Percentiles rank a stretch among this genome's conserved stretches.
Conservation (phyloP, 2,888 invertebrate species). For the Ametastegia equiseti region DNA sequence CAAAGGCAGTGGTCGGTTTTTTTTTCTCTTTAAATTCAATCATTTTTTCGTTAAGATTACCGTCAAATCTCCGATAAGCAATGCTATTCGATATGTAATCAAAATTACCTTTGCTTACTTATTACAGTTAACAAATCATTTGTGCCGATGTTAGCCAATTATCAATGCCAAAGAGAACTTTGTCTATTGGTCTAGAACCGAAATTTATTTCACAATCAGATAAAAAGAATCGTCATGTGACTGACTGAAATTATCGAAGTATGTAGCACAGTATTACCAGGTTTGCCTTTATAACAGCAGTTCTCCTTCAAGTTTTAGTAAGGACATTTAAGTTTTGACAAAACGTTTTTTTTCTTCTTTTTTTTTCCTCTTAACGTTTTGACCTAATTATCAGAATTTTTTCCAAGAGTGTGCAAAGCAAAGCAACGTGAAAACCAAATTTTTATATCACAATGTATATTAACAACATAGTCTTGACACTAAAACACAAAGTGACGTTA, state of each 20-base stretch:
- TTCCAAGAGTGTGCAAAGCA: neutral
- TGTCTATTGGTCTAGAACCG: neutral
- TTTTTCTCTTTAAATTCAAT: neutral
- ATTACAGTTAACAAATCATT: constrained; percentile 2
- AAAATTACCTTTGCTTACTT: neutral
- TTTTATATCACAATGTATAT: neutral
- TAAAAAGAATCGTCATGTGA: neutral
- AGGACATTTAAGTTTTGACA: neutral
- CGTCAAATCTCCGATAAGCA: neutral
- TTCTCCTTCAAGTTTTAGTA: neutral
- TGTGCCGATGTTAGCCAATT: constrained; percentile 31
- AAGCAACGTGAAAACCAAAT: neutral
- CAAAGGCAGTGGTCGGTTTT: neutral
- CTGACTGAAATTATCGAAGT: constrained; percentile 18
- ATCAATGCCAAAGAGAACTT: constrained; percentile 1
- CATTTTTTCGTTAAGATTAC: neutral
- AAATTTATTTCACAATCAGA: too few relatives aligned
- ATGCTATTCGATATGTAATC: neutral
- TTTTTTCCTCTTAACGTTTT: neutral
- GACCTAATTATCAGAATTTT: neutral
- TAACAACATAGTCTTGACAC: neutral
- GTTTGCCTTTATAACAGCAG: neutral
- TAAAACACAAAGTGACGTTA: too few relatives aligned
- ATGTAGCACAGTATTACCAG: constrained; percentile 28
- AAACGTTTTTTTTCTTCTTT: neutral